Base-by-base conservation (phyloP, 2,888 invertebrate genomes). In the Cynaeus angustus region DNA sequence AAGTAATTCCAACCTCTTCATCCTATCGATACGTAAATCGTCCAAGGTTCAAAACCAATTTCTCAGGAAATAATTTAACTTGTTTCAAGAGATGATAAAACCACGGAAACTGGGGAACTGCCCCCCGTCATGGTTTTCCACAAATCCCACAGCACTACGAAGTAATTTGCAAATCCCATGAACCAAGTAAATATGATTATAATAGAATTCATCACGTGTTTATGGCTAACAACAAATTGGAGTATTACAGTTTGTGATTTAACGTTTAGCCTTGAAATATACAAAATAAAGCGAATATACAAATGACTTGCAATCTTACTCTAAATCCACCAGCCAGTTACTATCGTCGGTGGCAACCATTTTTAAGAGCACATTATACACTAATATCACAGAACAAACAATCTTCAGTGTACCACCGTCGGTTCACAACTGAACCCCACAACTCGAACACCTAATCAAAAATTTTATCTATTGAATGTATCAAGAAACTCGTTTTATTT, bases 221-320 rank as follows among this genome's bases (percentile, higher is more conserved):
- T 43, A 45, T 26, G 41, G n/a, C 59, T 13, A 45, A 30, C n/a
- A 59, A 59, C 50, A 50, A 37, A 61, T 61, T 50, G 33, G 61
- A 37, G 21, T 38, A 61, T 38, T 14, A 55, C 13, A 41, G 37
- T 37, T 37, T 16, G 37, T 50, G 38, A 30, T 45, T 59, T 45
- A 30, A 46, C 33, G 61, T 9, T 21, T 9, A 53, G 53, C 64
- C 64, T 64, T 64, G 64, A 64, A 64, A 53, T n/a, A 10, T 14
- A 41, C 62, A 41, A 48, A 58, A 61, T 48, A 61, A 61, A 21
- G 38, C 38, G 13, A 50, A 45, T 61, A 61, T 53, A 13, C 33
- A 61, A 53, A 62, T 64, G 64, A 64, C 64, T 64, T 64, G 64
- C 64, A 64, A 8, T 53, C 64, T 64, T 64, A 64, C 64, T 52